Base-by-base conservation (phyloP, 2,888 invertebrate species). In the Watsonalla cultraria region DNA sequence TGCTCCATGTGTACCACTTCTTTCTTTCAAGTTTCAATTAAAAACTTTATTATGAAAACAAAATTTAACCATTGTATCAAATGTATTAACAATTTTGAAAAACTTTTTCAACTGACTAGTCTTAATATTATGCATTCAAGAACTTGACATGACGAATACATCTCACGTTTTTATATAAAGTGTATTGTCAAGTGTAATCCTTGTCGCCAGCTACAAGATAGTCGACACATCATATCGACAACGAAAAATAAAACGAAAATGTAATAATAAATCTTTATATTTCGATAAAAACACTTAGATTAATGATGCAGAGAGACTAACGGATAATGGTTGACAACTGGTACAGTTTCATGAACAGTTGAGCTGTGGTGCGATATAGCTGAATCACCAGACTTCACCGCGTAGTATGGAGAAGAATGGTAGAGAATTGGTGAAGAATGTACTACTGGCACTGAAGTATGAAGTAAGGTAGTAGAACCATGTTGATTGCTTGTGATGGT, bases 361-460 rank as follows among this genome's bases (percentile, higher is more conserved):
- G 90, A 82, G 76, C 92, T 87, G 71, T 92, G 83, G 71, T 92
- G 84, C 62, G 91, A 78, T 62, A 92, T 72, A 11, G 87, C 82
- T 51, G 91, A 82, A 74, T 89, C 84, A 4, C 82, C 82, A 52
- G 76, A 70, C 61, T 77, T 80, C 46, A 77, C 65, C 2, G 70
- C 55, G 0, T 77, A 61, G 0, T 80, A 54, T 0, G 82, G 79
- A 0, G 80, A 69, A 11, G 79, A 74, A 51, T 76, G 72, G 53
- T 75, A 72, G 6, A 76, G 58, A 0, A 80, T 61, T 6, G 86
- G 80, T 24, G 83, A 51, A 47, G 67, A 65, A n/a, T 64, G 68
- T 6, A 69, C 58, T 0, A 62, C 52, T 2, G 73, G 60, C 11
- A 62, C 59, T 0, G 71, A 61, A 9, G 70, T 54, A 13, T 72